phyloP scores from a whole-genome alignment of 1,140 invertebrate species.

The Saxidomus purpurata region DNA sequence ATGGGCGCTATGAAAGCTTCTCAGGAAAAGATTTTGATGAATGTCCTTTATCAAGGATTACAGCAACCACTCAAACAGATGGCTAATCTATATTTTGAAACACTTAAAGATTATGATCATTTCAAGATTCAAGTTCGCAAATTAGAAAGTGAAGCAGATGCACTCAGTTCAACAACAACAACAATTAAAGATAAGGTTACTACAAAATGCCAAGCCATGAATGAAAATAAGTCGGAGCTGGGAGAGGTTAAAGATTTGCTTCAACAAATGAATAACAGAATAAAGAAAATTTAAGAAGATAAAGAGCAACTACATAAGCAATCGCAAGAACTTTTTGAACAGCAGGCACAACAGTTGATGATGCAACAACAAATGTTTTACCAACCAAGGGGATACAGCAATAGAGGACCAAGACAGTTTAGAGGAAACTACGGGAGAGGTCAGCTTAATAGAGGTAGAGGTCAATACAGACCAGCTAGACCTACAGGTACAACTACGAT shows the following conservation, averaged over 20 bases:
- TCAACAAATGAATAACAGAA: background rate
- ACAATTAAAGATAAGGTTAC: background rate
- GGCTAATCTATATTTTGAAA: background rate
- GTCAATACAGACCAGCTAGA: background rate
- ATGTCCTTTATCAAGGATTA: constrained; percentile 25
- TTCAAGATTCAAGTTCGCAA: constrained; percentile 19
- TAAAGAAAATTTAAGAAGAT: background rate
- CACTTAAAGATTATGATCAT: background rate
- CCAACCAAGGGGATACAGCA: background rate
- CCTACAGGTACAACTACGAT: background rate
- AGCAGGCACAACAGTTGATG: background rate
- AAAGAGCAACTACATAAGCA: background rate
- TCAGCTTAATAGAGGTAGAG: background rate
- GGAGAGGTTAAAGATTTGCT: background rate
- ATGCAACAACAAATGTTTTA: background rate
- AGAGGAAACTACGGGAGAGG: background rate
- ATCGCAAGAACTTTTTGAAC: background rate
- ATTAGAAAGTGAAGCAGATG: background rate
- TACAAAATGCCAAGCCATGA: background rate
- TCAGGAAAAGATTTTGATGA: background rate
- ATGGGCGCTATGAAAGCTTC: background rate
- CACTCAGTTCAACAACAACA: background rate
- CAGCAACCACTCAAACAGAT: background rate
- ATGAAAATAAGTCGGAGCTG: background rate
- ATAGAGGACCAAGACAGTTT: no score